Percentiles rank a stretch among this genome's conserved stretches.
phyloP scores from a whole-genome alignment of 2,888 invertebrate species.

The Lasioglossum marginatum region DNA sequence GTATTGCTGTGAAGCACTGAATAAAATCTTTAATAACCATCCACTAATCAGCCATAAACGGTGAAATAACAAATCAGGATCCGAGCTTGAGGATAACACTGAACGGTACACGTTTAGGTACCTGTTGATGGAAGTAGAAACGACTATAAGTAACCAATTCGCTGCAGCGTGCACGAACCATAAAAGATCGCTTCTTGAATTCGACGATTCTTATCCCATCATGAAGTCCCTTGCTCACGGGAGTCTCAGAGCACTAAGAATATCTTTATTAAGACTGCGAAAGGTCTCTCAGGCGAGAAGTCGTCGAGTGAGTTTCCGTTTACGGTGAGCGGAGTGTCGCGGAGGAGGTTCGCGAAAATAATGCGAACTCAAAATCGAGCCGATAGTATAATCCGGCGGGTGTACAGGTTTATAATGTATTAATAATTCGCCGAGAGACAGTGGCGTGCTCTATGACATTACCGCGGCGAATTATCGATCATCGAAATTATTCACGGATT shows the following conservation, averaged over 20 bases:
- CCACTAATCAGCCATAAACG: background rate
- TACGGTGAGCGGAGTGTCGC: constrained; percentile 36
- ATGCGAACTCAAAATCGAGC: constrained; percentile 11
- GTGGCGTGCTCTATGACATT: background rate
- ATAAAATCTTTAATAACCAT: background rate
- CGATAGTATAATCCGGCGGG: background rate
- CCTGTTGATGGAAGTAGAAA: background rate
- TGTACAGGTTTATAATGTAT: background rate
- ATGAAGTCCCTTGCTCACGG: constrained; percentile 68
- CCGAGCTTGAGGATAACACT: background rate
- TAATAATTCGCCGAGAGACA: background rate
- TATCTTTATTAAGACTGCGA: constrained; percentile 74
- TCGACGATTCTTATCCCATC: constrained; percentile 71
- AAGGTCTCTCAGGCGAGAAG: constrained; percentile 43
- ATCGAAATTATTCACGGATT: constrained; percentile 23
- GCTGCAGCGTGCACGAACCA: background rate
- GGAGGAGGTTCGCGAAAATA: constrained; percentile 17
- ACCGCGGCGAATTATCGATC: background rate
- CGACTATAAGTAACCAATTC: background rate
- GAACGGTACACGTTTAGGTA: background rate
- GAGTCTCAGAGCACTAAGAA: constrained; percentile 61
- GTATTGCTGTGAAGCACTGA: background rate
- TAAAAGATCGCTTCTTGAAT: constrained; percentile 70
- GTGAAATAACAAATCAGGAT: background rate
- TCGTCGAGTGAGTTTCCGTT: constrained; percentile 59